Evolutionary conservation across 2,113 vertebrate species (phyloP).

Genomic region (Narcine bancroftii): DNA sequence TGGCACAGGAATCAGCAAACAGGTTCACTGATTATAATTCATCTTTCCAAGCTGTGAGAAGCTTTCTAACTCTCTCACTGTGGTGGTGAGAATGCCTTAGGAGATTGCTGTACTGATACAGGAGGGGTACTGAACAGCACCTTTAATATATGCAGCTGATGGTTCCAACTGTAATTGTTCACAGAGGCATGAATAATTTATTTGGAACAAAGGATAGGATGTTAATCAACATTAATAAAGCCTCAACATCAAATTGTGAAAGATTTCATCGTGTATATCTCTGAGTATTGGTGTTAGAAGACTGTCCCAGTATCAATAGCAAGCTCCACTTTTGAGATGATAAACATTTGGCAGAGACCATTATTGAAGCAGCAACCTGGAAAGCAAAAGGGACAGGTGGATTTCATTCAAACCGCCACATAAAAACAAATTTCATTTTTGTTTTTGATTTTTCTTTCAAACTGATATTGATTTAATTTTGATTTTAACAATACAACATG

Average conservation of each 20-base stretch:
- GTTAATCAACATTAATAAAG: not conserved
- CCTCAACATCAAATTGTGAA: not conserved
- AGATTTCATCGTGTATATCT: not conserved
- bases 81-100: not conserved
- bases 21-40: not conserved
- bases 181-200: not conserved
- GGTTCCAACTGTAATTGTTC: not conserved
- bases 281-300: not conserved
- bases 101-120: no score
- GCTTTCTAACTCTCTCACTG: no score
- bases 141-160: not conserved
- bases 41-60: not conserved
- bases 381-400: not conserved
- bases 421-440: no score
- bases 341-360: no score
- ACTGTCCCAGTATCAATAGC: no score
- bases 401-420: no score
- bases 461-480: no score
- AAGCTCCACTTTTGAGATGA: no score
- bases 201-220: not conserved
- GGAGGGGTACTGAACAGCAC: not conserved
- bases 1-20: not conserved
- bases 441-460: no score
- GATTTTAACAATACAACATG: no score
- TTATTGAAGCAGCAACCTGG: not conserved